Conservation (phyloP, 30 jellyfish, hydroid and myxozoan genomes). For the Turritopsis dohrnii region DNA sequence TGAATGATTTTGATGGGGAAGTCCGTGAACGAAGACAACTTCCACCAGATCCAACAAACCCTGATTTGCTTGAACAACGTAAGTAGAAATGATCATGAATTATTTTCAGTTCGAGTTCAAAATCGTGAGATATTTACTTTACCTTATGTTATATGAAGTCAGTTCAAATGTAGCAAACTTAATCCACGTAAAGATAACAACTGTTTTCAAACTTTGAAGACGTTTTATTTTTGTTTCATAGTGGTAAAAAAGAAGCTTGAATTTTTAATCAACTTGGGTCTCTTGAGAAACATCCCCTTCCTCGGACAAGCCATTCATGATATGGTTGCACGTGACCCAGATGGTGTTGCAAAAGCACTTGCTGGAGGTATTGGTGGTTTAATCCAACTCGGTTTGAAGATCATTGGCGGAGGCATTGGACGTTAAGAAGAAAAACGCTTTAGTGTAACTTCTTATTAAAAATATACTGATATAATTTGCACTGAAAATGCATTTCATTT, state of each 20-base stretch:
- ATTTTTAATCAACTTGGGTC: slow-evolving; percentile 21
- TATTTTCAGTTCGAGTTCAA: neutral
- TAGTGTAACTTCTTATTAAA: neutral
- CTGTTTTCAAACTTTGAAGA: neutral
- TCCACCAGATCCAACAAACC: slow-evolving; percentile 13
- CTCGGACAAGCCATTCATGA: slow-evolving; percentile 23
- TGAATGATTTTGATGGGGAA: neutral
- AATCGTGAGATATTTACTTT: too few relatives aligned
- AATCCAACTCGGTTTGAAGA: neutral
- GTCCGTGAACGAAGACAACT: slow-evolving; percentile 15
- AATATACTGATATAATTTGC: neutral
- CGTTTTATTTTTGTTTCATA: neutral
- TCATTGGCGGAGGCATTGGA: neutral
- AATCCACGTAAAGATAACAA: too few relatives aligned
- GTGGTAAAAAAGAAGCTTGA: slow-evolving; percentile 10
- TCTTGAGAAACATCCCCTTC: slow-evolving; percentile 5
- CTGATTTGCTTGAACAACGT: neutral
- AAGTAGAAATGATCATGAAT: neutral
- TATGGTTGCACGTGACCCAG: slow-evolving; percentile 29
- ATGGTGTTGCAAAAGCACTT: slow-evolving; percentile 29
- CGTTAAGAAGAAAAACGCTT: neutral
- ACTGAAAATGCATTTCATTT: too few relatives aligned
- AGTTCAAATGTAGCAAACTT: too few relatives aligned
- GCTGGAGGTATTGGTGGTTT: slow-evolving; percentile 14
- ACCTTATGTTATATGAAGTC: too few relatives aligned